Base-by-base conservation (phyloP, 2,888 invertebrate species). In the Arrhopalites spinosus region DNA sequence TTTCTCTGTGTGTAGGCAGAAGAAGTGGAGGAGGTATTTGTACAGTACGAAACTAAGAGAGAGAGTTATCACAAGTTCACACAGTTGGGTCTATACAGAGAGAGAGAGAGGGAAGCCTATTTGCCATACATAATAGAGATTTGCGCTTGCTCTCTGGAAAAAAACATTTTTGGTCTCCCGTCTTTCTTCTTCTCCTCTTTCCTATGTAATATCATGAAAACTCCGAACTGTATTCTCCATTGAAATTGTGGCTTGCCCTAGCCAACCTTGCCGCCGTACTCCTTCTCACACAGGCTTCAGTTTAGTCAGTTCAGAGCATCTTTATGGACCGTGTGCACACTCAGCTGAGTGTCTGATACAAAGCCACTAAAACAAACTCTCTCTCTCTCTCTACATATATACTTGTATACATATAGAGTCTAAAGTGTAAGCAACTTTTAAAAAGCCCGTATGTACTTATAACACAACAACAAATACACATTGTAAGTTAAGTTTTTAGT, bases 51-150 rank as follows among this genome's bases (percentile, higher is more conserved):
- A 50, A 17, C 45, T 45, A 50, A 15, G 15, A 15, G 15, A 50
- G 8, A 50, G 50, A 15, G 17, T 59, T 59, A 59, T 59, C 59
- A 59, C 59, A 59, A 59, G 25, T 59, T 59, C 59, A 59, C 59
- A 59, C 59, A 25, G 59, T n/a, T n/a, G n/a, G n/a, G n/a, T 59
- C 23, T 59, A 27, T 25, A 59, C 1, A 25, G 25, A 56, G 23
- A n/a, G 2, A 47, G 47, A 7, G 47, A 47, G 47, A n/a, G 2
- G 53, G 23, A 8, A n/a, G n/a, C 23, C 59, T 36, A 36, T 36
- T 36, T 59, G 23, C 20, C 23, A 59, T 59, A 59, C 59, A 59
- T 59, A 59, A 59, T 59, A 59, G 27, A 25, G 25, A 59, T 36
- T 36, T 36, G 36, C 36, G 36, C 36, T 36, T 36, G 36, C 36